phyloP scores from a whole-genome alignment of 2,113 vertebrate species.

The Bos taurus region DNA sequence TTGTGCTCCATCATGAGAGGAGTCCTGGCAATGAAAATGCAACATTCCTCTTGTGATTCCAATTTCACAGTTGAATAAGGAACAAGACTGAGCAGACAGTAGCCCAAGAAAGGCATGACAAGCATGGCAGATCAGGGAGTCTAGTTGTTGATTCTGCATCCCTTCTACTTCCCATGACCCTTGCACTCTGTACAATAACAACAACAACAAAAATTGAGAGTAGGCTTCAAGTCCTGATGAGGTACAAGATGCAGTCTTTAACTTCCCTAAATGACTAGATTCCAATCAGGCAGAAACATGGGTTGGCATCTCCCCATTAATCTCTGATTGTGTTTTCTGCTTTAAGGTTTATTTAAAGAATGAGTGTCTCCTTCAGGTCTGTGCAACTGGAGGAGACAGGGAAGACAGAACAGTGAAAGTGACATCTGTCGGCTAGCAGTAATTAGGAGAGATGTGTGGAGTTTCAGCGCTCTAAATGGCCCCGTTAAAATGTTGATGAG shows the following conservation, averaged over 20 bases:
- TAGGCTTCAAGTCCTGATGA: constrained; percentile 8
- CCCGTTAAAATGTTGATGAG: constrained; percentile 81
- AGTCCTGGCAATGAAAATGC: neutral
- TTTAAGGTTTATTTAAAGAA: constrained; percentile 66
- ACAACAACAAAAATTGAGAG: neutral
- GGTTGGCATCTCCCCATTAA: constrained; percentile 47
- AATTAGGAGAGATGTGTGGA: constrained; percentile 80
- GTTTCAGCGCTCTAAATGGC: constrained; percentile 77
- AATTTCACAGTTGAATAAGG: constrained; percentile 45
- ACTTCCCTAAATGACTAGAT: constrained; percentile 41
- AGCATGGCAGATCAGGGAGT: neutral
- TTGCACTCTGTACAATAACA: neutral
- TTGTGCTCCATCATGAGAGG: neutral
- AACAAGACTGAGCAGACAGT: neutral
- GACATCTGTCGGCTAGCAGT: constrained; percentile 78
- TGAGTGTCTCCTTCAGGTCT: constrained; percentile 53
- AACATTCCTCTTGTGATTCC: constrained; percentile 26
- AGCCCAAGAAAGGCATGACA: neutral
- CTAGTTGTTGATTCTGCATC: neutral
- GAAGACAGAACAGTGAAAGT: constrained; percentile 67
- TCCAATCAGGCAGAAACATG: constrained; percentile 64
- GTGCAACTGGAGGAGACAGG: constrained; percentile 63
- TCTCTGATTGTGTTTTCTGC: constrained; percentile 62
- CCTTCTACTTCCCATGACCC: neutral
- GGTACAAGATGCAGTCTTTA: neutral